Evolutionary conservation across 1,140 invertebrate genomes (phyloP), one percentile per base, ranked within the genome.

Genomic region (Chrysomallon squamiferum): DNA sequence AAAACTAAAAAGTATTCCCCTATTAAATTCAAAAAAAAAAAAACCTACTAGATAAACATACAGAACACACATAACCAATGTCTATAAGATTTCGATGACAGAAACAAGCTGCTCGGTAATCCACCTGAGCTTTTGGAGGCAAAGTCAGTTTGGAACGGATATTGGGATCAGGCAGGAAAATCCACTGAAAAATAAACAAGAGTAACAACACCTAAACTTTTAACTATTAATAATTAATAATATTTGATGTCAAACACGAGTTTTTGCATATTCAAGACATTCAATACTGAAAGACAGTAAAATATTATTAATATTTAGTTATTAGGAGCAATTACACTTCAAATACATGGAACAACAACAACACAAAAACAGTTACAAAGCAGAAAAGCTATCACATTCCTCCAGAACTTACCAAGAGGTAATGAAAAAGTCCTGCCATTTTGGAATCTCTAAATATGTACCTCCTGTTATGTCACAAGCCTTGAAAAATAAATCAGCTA

Each of bases 31-130:
- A n/a, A n/a, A n/a, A n/a, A n/a, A n/a, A n/a, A n/a, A n/a, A n/a
- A n/a, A n/a, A 82, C 90, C 89, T 87, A 95, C 93, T 94, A 78
- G 95, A 97, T 29, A 99, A 88, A 87, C 97, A 99, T 65, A 99
- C 93, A 4, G 97, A 99, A 85, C 96, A 99, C 18, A 99, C 96
- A 85, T 94, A 98, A 60, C 95, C 97, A 77, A 97, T 93, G 78
- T 97, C 95, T 54, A 98, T 92, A 33, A 98, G 88, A 77, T 95
- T 94, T n/a, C 95, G 88, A 86, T 99, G 97, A 82, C 97, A 99
- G 87, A 99, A 99, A 85, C 97, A 99, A 0, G 96, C 95, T 25
- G 97, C 95, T 74, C 96, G 87, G 83, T 97, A 98, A 85, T 98
- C 96, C 13, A 98, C 95, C 73, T 95, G 93, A 0, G 92, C 92